Evolutionary conservation across 1,140 invertebrate genomes (phyloP).

Genomic region (Drosophila lacteicornis): DNA sequence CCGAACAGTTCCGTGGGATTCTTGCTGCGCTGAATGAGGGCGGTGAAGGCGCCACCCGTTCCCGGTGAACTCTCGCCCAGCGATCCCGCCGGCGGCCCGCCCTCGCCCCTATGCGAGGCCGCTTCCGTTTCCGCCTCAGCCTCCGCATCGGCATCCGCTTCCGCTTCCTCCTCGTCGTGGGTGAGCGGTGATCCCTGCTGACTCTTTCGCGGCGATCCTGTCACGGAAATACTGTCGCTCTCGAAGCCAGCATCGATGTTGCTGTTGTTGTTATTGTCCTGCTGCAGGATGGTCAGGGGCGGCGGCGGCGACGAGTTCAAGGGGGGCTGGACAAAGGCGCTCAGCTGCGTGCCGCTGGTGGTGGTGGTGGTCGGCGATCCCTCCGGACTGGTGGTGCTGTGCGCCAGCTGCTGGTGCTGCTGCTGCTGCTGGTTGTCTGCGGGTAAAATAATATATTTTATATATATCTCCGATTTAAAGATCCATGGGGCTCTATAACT

Average conservation of each 20-base stretch:
- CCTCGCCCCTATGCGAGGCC: conserved; percentile 12
- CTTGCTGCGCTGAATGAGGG: conserved; percentile 81
- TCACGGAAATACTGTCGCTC: conserved; percentile 89
- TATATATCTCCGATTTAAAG: not conserved
- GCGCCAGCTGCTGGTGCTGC: conserved; percentile 70
- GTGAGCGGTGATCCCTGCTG: conserved; percentile 57
- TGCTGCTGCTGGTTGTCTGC: conserved; percentile 68
- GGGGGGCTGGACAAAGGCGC: conserved; percentile 59
- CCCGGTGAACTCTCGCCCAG: conserved; percentile 15
- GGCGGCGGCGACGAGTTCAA: conserved; percentile 54
- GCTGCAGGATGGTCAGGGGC: conserved; percentile 61
- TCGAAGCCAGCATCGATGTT: conserved; percentile 84
- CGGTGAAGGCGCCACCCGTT: conserved; percentile 77
- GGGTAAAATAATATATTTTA: not conserved
- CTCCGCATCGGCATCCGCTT: conserved; percentile 34
- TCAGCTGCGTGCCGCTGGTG: conserved; percentile 54
- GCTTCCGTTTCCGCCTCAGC: conserved; percentile 35
- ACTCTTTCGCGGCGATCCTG: conserved; percentile 86
- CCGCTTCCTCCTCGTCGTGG: conserved; percentile 66
- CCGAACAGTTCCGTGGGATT: conserved; percentile 81
- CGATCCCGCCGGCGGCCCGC: not conserved
- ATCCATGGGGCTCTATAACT: not conserved
- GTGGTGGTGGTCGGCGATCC: conserved; percentile 83
- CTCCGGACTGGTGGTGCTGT: conserved; percentile 89
- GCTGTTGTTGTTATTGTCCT: conserved; percentile 74